A percentile compares a stretch with the other conserved stretches of the same genome.
phyloP scores from a whole-genome alignment of 1,140 invertebrate genomes.

The Drosophila insularis region DNA sequence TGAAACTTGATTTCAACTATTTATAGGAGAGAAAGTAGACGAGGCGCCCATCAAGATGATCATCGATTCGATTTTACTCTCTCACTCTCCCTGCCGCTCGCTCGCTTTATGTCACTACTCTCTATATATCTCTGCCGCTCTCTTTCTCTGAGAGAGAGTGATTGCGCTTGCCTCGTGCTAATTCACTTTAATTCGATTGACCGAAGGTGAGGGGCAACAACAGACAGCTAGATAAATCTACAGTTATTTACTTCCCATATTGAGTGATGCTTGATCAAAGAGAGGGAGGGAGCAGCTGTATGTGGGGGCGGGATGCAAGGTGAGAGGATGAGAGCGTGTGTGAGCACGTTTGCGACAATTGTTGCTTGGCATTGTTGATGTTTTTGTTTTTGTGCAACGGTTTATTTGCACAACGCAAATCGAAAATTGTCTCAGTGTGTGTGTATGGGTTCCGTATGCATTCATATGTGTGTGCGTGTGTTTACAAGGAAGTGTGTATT shows the following conservation, averaged over 20 bases:
- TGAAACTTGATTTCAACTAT: slow-evolving; percentile 65
- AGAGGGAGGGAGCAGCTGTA: not conserved
- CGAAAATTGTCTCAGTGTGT: slow-evolving; percentile 15
- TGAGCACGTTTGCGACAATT: slow-evolving; percentile 36
- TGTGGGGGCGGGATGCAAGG: not conserved
- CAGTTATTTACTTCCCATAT: slow-evolving; percentile 15
- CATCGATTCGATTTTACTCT: slow-evolving; percentile 2
- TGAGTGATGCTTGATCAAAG: not conserved
- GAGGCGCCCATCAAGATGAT: slow-evolving; percentile 24
- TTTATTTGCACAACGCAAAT: slow-evolving; percentile 36
- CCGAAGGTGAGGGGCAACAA: slow-evolving; percentile 53
- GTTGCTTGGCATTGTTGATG: slow-evolving; percentile 50
- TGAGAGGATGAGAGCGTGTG: slow-evolving; percentile 1
- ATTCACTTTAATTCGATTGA: slow-evolving; percentile 65
- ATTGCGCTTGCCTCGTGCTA: slow-evolving; percentile 60
- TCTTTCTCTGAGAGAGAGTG: slow-evolving; percentile 13
- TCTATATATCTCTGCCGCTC: slow-evolving; percentile 12
- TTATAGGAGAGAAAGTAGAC: slow-evolving; percentile 71
- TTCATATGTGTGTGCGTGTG: slow-evolving; percentile 46
- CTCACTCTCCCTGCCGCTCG: not conserved
- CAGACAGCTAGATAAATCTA: slow-evolving; percentile 7
- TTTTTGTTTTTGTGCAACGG: slow-evolving; percentile 59
- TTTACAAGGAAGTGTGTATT: slow-evolving; percentile 42
- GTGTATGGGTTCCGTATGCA: slow-evolving; percentile 50
- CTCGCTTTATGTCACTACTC: not conserved